Percentiles rank a stretch among this genome's conserved stretches.
Conservation (phyloP, 2,888 invertebrate genomes). For the Mechanitis mazaeus region DNA sequence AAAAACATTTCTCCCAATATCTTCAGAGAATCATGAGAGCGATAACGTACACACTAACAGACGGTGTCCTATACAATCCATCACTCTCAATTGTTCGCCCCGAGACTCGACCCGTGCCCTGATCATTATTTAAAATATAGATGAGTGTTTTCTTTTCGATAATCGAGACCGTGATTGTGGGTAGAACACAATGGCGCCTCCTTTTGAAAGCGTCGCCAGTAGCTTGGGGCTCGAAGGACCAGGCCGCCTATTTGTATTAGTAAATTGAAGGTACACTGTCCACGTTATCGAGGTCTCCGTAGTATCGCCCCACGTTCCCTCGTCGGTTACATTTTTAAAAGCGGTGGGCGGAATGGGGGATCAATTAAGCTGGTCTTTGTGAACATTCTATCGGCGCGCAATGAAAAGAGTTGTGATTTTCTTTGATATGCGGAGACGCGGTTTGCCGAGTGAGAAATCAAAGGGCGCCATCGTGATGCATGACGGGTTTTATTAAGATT, state of each 20-base stretch:
- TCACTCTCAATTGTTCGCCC: slow-evolving; percentile 63
- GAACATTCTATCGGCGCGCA: slow-evolving; percentile 74
- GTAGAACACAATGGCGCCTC: slow-evolving; percentile 63
- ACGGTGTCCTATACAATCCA: slow-evolving; percentile 62
- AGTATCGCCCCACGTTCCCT: slow-evolving; percentile 37
- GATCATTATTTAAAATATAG: slow-evolving; percentile 77
- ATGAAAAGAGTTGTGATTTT: slow-evolving; percentile 77
- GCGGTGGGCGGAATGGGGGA: slow-evolving; percentile 53
- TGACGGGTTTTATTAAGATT: slow-evolving; percentile 76
- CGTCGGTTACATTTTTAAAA: slow-evolving; percentile 47
- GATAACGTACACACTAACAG: slow-evolving; percentile 57
- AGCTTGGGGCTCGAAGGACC: slow-evolving; percentile 54
- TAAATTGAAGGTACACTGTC: slow-evolving; percentile 70
- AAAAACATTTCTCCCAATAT: slow-evolving; percentile 28
- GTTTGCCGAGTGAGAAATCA: slow-evolving; percentile 76
- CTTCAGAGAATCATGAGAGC: slow-evolving; percentile 41
- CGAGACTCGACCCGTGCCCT: slow-evolving; percentile 41
- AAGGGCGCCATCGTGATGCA: slow-evolving; percentile 70
- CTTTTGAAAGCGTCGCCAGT: slow-evolving; percentile 63
- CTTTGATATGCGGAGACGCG: slow-evolving; percentile 73
- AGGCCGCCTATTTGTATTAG: slow-evolving; percentile 70
- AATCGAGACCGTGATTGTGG: slow-evolving; percentile 73
- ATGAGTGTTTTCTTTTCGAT: slow-evolving; percentile 77
- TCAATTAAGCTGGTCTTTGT: slow-evolving; percentile 70
- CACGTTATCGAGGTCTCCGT: slow-evolving; percentile 52